These are phyloP conservation scores for Metacarcinus magister DNA, from an alignment of 2,888 invertebrate genomes.

Conservation along the genomic window DNA sequence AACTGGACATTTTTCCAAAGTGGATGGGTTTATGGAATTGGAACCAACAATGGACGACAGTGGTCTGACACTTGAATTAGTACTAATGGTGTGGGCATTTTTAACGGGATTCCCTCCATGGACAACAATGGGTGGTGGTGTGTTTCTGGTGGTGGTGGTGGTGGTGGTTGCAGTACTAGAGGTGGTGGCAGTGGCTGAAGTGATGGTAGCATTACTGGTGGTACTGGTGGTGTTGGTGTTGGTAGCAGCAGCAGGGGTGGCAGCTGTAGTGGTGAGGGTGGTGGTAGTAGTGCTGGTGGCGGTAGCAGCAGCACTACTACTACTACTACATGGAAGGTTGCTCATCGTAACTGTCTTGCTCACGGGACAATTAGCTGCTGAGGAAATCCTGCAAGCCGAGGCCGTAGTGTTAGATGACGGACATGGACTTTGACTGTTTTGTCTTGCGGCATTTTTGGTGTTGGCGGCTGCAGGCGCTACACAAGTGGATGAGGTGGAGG, in stretches of 20 bases:
- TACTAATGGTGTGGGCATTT: slow-evolving; percentile 65
- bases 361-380: slow-evolving; percentile 49
- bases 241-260: slow-evolving; percentile 22
- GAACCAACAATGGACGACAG: slow-evolving; percentile 68
- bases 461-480: slow-evolving; percentile 36
- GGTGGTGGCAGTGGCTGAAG: slow-evolving; percentile 63
- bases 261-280: neutral
- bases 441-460: slow-evolving; percentile 56
- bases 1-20: slow-evolving; percentile 65
- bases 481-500: slow-evolving; percentile 53
- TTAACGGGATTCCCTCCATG: slow-evolving; percentile 71
- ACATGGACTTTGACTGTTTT: slow-evolving; percentile 70
- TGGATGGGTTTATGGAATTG: slow-evolving; percentile 62
- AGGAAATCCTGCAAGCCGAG: slow-evolving; percentile 56
- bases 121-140: slow-evolving; percentile 71
- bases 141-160: slow-evolving; percentile 72
- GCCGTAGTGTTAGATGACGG: slow-evolving; percentile 46
- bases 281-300: neutral
- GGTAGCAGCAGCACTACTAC: neutral
- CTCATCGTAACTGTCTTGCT: neutral
- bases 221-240: slow-evolving; percentile 58
- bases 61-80: slow-evolving; percentile 68
- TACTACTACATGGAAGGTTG: neutral
- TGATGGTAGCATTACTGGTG: slow-evolving; percentile 55
- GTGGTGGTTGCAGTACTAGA: slow-evolving; percentile 54